Conservation (phyloP, 1,140 invertebrate species). For the Camponotus vicinus region DNA sequence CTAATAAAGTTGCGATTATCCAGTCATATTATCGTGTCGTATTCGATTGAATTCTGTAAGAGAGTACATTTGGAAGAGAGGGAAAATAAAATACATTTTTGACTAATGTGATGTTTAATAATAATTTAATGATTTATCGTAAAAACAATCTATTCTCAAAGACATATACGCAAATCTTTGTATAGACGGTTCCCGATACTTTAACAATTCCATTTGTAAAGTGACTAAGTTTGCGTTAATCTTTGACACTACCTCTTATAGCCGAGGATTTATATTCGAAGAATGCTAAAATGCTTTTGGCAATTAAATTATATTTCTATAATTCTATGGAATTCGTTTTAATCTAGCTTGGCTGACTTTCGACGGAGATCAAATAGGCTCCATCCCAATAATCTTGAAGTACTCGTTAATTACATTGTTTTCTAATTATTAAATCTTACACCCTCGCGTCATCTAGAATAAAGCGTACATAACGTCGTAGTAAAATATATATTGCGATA, state of each 20-base stretch:
- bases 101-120: conserved; percentile 8
- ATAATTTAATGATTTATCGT: conserved; percentile 48
- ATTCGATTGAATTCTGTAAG: conserved; percentile 2
- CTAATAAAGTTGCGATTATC: background rate
- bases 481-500: conserved; percentile 52
- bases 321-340: background rate
- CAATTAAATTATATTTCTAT: conserved; percentile 9
- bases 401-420: background rate
- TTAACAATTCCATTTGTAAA: background rate
- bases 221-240: background rate
- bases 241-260: background rate
- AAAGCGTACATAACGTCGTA: conserved; percentile 40
- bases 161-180: background rate
- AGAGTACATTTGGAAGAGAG: background rate
- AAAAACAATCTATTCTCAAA: conserved; percentile 30
- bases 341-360: background rate
- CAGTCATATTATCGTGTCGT: background rate
- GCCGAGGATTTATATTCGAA: background rate
- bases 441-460: background rate
- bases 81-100: background rate
- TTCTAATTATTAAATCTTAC: background rate
- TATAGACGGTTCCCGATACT: background rate
- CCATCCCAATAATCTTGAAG: conserved; percentile 11
- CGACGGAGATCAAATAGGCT: background rate
- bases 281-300: background rate